Conservation (phyloP, 2,888 invertebrate genomes). For the Lamproptera curius region DNA sequence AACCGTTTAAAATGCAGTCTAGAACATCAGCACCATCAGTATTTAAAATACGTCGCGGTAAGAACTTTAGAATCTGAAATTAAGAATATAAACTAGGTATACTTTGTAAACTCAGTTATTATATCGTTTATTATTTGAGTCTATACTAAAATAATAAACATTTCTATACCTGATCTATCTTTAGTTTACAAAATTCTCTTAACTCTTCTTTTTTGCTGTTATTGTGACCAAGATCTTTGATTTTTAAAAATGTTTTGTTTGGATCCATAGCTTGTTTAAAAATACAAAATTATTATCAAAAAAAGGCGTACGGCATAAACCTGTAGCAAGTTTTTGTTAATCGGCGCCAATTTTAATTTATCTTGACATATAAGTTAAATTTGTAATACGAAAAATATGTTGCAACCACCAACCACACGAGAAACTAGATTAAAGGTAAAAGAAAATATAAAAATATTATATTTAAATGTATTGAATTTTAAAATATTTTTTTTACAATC, state of each 20-base stretch:
- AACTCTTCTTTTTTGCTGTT: slow-evolving; percentile 51
- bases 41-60: slow-evolving; percentile 50
- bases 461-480: too few species aligned
- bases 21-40: slow-evolving; percentile 56
- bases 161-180: slow-evolving; percentile 55
- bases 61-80: slow-evolving; percentile 45
- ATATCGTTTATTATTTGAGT: too few species aligned
- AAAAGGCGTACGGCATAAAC: not conserved
- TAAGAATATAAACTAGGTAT: too few species aligned
- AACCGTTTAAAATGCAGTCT: slow-evolving; percentile 55
- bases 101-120: too few species aligned
- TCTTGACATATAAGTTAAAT: not conserved
- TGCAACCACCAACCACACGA: too few species aligned
- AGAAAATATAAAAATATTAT: too few species aligned
- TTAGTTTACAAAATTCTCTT: slow-evolving; percentile 46
- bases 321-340: not conserved
- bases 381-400: too few species aligned
- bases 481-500: too few species aligned
- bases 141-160: not conserved
- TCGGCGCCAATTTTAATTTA: not conserved
- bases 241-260: slow-evolving; percentile 38
- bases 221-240: slow-evolving; percentile 52
- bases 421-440: too few species aligned
- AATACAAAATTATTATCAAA: not conserved
- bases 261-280: slow-evolving; percentile 36